These are phyloP conservation scores for Chaetorhynchus papuensis DNA, from an alignment of 2,113 vertebrate genomes.

Conservation along the genomic window DNA sequence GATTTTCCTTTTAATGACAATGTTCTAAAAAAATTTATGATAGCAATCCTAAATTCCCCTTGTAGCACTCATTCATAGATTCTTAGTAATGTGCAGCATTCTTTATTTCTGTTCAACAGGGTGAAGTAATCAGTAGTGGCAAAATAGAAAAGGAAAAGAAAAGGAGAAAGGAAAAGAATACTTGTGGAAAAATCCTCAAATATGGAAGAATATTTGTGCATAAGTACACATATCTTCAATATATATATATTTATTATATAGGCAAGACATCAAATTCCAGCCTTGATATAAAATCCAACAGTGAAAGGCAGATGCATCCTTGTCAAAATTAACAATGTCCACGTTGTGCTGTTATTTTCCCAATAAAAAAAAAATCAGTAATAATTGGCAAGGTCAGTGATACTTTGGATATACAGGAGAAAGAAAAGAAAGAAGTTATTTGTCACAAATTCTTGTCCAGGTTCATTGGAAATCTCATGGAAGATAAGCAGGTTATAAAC, in stretches of 20 bases:
- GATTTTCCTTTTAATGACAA: not conserved
- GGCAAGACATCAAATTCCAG: not conserved
- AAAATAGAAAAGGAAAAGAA: not conserved
- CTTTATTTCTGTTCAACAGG: not conserved
- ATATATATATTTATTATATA: not conserved
- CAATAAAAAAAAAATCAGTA: not conserved
- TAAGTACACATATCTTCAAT: not conserved
- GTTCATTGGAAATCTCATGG: not conserved
- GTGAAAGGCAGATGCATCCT: not conserved
- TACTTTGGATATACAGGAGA: not conserved
- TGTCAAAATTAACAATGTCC: not conserved
- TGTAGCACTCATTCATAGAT: not conserved
- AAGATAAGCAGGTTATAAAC: not conserved
- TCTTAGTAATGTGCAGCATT: not conserved
- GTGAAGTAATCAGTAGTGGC: not conserved
- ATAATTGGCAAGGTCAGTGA: not conserved
- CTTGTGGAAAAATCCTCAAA: not conserved
- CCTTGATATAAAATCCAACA: not conserved
- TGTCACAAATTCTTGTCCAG: not conserved
- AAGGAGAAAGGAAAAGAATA: not conserved
- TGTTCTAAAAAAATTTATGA: not conserved
- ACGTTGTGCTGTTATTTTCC: not conserved
- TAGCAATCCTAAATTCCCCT: not conserved
- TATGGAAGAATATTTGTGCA: not conserved
- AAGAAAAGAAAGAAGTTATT: not conserved